A percentile compares a stretch with the other conserved stretches of the same genome.
Evolutionary conservation across 2,888 invertebrate genomes (phyloP).

Genomic region (Phengaris arion): DNA sequence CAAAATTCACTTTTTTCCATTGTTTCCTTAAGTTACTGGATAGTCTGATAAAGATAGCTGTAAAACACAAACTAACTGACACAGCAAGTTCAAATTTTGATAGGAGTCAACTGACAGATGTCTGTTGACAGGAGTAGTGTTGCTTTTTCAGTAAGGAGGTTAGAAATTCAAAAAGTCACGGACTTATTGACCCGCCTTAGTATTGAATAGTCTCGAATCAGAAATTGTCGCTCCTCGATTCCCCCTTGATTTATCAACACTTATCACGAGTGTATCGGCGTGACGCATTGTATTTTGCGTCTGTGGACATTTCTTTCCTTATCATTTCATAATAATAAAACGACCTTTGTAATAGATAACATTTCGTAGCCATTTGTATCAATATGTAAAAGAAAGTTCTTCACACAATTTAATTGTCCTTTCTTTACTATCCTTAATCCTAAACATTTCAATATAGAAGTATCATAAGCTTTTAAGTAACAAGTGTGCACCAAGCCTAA

Average conservation of each 20-base stretch:
- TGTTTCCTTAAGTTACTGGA: too few relatives aligned
- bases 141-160: too few relatives aligned
- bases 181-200: too few relatives aligned
- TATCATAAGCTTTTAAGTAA: neutral
- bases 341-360: conserved; percentile 38
- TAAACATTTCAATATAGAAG: neutral
- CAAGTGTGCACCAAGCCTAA: neutral
- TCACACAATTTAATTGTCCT: neutral
- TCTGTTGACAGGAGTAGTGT: too few relatives aligned
- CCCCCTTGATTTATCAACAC: conserved; percentile 19
- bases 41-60: too few relatives aligned
- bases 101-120: too few relatives aligned
- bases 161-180: too few relatives aligned
- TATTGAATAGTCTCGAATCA: conserved; percentile 7
- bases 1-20: too few relatives aligned
- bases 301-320: conserved; percentile 43
- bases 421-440: neutral
- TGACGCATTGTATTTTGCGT: conserved; percentile 29
- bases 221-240: conserved; percentile 13
- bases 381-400: conserved; percentile 18
- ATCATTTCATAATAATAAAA: conserved; percentile 58
- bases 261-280: conserved; percentile 25
- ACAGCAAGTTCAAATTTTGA: too few relatives aligned
- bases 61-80: too few relatives aligned
- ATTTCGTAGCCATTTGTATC: conserved; percentile 10